Base-by-base conservation (phyloP, 1,140 invertebrate genomes). In the Bombus impatiens region DNA sequence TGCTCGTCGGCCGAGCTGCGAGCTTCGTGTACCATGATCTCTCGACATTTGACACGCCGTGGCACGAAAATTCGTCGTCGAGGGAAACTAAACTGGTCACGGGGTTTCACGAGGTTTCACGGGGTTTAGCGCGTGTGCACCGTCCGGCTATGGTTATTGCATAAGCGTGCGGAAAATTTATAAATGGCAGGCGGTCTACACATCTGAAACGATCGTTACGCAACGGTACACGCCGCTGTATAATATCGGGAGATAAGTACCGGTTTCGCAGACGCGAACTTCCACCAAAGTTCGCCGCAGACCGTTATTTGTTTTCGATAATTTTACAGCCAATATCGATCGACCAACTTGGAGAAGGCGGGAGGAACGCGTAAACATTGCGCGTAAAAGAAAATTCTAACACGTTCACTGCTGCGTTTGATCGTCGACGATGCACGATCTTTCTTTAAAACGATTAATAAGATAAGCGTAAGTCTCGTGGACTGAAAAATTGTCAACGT, bases 281-380 rank as follows among this genome's bases (percentile, higher is more conserved):
- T 82, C 79, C 79, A 74, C 78, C 59, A 81, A 86, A 86, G 70
- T 82, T 82, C 78, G 59, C 57, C 37, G 12, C 77, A 68, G 8
- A 82, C 79, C 79, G 79, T 86, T 86, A 86, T 86, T 86, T 82
- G 84, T 86, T 86, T 86, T 82, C 79, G 78, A 81, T 81, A 15
- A 71, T 72, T 79, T 57, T 25, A 37, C 53, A 13, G 28, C 32
- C 32, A 12, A 12, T 22, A 62, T 6, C 28, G n/a, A 77, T 77
- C 65, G 9, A 44, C n/a, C 59, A 2, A 18, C 1, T 53, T 53
- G 18, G 47, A 22, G 5, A 53, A 1, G 47, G 18, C 1, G 47
- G 18, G 1, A 53, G 47, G 18, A 53, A 8, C 47, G 47, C 47
- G 47, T 53, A 53, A 22, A 22, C 18, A 8, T 53, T 0, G 47